phyloP scores from a whole-genome alignment of 2,113 vertebrate genomes.

The Suricata suricatta region DNA sequence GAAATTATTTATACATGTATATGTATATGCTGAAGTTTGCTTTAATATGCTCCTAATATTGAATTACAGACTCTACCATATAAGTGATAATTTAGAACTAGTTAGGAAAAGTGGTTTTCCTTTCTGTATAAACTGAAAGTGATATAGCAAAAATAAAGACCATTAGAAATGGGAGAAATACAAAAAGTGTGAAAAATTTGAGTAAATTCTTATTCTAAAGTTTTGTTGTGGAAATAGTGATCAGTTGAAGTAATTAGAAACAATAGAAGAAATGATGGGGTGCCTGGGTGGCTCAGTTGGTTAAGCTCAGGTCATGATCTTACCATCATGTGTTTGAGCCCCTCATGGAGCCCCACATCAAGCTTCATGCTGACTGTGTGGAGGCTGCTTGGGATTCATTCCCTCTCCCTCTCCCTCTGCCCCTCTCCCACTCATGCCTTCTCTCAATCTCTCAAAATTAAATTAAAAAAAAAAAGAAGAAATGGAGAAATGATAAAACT shows the following conservation, averaged over 20 bases:
- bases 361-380: too few relatives aligned
- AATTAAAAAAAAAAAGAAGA: background rate
- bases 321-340: too few relatives aligned
- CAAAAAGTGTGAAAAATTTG: background rate
- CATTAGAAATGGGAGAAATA: background rate
- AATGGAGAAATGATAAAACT: background rate
- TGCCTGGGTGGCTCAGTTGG: too few relatives aligned
- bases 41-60: background rate
- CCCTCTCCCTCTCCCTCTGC: too few relatives aligned
- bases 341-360: too few relatives aligned
- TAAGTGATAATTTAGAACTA: background rate
- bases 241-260: conserved; percentile 20
- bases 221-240: background rate
- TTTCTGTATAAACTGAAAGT: conserved; percentile 40
- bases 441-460: too few relatives aligned
- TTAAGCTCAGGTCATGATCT: too few relatives aligned
- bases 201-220: conserved; percentile 44
- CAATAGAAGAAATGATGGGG: background rate
- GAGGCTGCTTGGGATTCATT: too few relatives aligned
- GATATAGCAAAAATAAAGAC: conserved; percentile 16
- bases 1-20: background rate
- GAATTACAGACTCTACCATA: background rate
- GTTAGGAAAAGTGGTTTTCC: conserved; percentile 8
- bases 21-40: background rate
- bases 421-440: too few relatives aligned